Conservation (phyloP, 2,888 invertebrate genomes). For the Andrena chrysosceles region DNA sequence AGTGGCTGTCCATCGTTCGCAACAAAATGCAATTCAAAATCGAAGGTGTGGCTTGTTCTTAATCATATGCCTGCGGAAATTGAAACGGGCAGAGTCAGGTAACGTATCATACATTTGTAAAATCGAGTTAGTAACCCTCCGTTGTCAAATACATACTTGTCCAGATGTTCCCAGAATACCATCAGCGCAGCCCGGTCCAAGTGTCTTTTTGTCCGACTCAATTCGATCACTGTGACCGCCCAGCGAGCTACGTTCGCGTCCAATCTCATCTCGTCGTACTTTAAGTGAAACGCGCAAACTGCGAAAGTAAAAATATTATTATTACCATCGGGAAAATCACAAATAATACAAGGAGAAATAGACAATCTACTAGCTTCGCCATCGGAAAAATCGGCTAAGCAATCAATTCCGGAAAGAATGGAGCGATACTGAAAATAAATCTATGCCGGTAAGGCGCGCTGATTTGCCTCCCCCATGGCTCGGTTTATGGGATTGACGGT, state of each 20-base stretch:
- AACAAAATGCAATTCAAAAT: constrained; percentile 50
- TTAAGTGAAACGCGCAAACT: constrained; percentile 99
- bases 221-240: constrained; percentile 97
- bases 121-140: background rate
- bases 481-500: too few species aligned
- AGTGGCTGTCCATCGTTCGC: background rate
- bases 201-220: constrained; percentile 97
- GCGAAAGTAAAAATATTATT: constrained; percentile 56
- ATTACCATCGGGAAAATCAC: too few species aligned
- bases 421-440: too few species aligned
- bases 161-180: constrained; percentile 98
- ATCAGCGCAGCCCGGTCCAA: constrained; percentile 98
- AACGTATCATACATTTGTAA: background rate
- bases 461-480: too few species aligned
- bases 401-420: too few species aligned
- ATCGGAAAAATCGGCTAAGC: too few species aligned
- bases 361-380: too few species aligned
- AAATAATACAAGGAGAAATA: too few species aligned
- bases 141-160: constrained; percentile 89
- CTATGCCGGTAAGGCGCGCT: too few species aligned
- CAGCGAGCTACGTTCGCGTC: constrained; percentile 98
- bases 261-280: constrained; percentile 97
- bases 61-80: constrained; percentile 91
- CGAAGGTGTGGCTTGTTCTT: constrained; percentile 94
- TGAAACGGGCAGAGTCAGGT: constrained; percentile 12